phyloP scores from a whole-genome alignment of 2,113 vertebrate species.

The Petrocephalus microphthalmus region DNA sequence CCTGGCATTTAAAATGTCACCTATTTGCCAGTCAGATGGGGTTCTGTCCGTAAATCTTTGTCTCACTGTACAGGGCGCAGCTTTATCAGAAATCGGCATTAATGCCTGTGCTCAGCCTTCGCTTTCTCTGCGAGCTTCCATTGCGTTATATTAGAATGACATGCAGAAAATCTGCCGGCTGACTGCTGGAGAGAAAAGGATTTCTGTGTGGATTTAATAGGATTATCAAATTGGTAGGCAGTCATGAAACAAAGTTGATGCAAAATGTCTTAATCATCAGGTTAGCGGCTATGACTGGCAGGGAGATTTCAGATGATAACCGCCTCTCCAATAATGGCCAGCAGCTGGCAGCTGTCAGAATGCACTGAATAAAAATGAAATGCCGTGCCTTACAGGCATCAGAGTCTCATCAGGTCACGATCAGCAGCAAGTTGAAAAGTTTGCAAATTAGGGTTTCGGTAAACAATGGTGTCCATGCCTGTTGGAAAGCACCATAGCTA shows the following conservation, averaged over 20 bases:
- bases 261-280: slow-evolving; percentile 17
- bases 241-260: background rate
- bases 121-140: background rate
- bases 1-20: slow-evolving; percentile 7
- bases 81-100: background rate
- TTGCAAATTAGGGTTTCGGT: background rate
- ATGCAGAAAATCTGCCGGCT: background rate
- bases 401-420: slow-evolving; percentile 1
- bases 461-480: background rate
- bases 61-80: background rate
- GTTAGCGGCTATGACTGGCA: slow-evolving; percentile 9
- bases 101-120: background rate
- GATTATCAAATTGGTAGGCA: slow-evolving; percentile 14
- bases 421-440: background rate
- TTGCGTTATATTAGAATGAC: background rate
- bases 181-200: background rate
- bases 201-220: slow-evolving; percentile 7
- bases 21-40: slow-evolving; percentile 14
- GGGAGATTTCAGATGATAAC: slow-evolving; percentile 2
- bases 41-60: background rate
- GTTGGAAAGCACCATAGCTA: background rate
- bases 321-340: background rate
- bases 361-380: background rate
- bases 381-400: background rate
- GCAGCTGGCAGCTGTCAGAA: background rate